Evolutionary conservation across 2,113 vertebrate genomes (phyloP).

Genomic region (Climacteris rufus): DNA sequence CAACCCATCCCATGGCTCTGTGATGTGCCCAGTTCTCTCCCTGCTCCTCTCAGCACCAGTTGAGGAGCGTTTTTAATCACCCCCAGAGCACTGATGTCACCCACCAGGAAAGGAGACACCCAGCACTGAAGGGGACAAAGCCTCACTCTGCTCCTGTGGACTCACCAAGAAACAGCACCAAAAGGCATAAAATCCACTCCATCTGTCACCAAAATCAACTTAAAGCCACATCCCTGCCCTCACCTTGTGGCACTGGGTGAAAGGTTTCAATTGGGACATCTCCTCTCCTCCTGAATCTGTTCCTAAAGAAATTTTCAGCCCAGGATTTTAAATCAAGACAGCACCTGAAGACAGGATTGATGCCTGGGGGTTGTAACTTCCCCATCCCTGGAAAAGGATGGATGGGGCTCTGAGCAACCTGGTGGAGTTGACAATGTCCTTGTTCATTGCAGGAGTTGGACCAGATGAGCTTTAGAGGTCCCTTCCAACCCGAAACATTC

Average conservation of each 20-base stretch:
- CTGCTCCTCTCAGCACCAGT: background rate
- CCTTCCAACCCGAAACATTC: background rate
- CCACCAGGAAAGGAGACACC: background rate
- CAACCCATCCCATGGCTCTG: accelerated
- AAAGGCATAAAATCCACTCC: background rate
- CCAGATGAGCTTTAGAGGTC: background rate
- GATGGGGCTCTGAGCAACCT: background rate
- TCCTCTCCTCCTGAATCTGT: background rate
- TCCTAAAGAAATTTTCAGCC: background rate
- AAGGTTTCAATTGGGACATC: background rate
- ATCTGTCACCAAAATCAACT: background rate
- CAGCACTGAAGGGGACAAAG: background rate
- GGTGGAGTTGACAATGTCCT: background rate
- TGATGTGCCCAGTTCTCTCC: background rate
- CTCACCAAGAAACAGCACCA: background rate
- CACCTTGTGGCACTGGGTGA: background rate
- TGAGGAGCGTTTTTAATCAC: background rate
- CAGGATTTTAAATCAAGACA: background rate
- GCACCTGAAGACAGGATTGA: background rate
- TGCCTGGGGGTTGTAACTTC: background rate
- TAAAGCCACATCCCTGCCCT: background rate
- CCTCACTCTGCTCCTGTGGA: background rate
- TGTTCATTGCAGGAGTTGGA: background rate
- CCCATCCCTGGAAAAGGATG: background rate
- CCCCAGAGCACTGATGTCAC: background rate